These are phyloP conservation scores for Calcarius lapponicus DNA, from an alignment of 2,797 vertebrate genomes.

Conservation along the genomic window DNA sequence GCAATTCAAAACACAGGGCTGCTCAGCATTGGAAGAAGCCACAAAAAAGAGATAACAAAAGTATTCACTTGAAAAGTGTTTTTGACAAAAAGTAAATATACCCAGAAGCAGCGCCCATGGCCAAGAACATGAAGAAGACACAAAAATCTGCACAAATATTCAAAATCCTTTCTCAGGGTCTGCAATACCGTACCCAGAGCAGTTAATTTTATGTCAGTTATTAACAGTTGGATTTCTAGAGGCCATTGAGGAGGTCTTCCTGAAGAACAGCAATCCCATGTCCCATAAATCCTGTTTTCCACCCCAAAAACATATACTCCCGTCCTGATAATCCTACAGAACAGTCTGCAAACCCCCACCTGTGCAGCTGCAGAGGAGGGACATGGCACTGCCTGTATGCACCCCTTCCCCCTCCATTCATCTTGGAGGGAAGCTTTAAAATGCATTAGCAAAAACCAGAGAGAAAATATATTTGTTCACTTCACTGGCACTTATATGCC, in stretches of 20 bases:
- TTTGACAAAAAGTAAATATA: neutral
- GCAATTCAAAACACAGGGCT: neutral
- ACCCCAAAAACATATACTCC: accelerated
- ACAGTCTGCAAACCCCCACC: neutral
- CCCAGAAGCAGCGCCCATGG: accelerated
- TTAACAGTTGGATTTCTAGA: neutral
- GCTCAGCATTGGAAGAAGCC: neutral
- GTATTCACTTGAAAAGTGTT: accelerated
- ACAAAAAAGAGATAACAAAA: neutral
- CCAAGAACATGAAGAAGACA: neutral
- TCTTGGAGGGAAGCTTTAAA: neutral
- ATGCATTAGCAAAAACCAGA: accelerated
- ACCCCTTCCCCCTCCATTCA: neutral
- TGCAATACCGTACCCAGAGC: neutral
- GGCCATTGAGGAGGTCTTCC: neutral
- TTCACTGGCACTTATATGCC: neutral
- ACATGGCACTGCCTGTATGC: accelerated
- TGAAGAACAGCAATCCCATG: neutral
- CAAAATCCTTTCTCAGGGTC: neutral
- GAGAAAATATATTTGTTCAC: neutral
- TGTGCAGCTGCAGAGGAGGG: neutral
- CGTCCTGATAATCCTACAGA: neutral
- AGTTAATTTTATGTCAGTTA: neutral
- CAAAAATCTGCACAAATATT: neutral
- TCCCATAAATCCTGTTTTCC: accelerated